Percentiles rank a stretch among this genome's conserved stretches.
Evolutionary conservation across 2,888 invertebrate species (phyloP).

Genomic region (Pomacea canaliculata): DNA sequence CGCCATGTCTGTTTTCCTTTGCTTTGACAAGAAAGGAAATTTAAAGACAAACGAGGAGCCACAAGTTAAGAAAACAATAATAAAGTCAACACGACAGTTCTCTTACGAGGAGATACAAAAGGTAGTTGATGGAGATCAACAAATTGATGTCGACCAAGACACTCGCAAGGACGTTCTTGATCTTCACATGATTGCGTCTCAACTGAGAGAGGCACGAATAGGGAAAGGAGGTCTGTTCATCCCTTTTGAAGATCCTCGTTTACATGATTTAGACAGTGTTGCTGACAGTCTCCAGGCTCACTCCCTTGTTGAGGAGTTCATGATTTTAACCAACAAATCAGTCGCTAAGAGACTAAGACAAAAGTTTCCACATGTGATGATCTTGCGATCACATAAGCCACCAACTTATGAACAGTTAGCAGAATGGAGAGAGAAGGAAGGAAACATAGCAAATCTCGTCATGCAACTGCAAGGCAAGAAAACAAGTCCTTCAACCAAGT

Average conservation of each 20-base stretch:
- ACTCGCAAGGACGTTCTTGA: conserved; percentile 21
- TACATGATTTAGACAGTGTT: conserved; percentile 13
- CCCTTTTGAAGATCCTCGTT: conserved; percentile 26
- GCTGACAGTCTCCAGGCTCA: conserved; percentile 30
- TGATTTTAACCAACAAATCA: conserved; percentile 35
- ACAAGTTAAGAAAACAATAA: conserved; percentile 27
- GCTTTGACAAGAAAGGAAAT: conserved; percentile 34
- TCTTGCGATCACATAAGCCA: conserved; percentile 6
- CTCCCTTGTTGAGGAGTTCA: conserved; percentile 38
- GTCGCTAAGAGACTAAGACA: conserved; percentile 30
- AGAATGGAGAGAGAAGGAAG: conserved; percentile 14
- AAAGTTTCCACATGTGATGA: conserved; percentile 16
- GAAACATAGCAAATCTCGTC: conserved; percentile 25
- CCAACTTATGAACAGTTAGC: conserved; percentile 9
- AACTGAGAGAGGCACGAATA: conserved; percentile 30
- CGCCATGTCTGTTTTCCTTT: conserved; percentile 46
- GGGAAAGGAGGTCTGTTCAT: conserved; percentile 28
- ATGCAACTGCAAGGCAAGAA: conserved; percentile 31
- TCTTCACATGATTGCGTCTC: conserved; percentile 28
- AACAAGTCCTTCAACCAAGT: conserved; percentile 12
- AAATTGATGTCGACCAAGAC: background rate
- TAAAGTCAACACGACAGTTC: conserved; percentile 35
- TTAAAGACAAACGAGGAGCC: conserved; percentile 23
- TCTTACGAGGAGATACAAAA: conserved; percentile 44
- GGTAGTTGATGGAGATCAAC: conserved; percentile 30